These are phyloP conservation scores for Platorchestia sp. DNA, from an alignment of 1,140 invertebrate genomes.

Conservation along the genomic window DNA sequence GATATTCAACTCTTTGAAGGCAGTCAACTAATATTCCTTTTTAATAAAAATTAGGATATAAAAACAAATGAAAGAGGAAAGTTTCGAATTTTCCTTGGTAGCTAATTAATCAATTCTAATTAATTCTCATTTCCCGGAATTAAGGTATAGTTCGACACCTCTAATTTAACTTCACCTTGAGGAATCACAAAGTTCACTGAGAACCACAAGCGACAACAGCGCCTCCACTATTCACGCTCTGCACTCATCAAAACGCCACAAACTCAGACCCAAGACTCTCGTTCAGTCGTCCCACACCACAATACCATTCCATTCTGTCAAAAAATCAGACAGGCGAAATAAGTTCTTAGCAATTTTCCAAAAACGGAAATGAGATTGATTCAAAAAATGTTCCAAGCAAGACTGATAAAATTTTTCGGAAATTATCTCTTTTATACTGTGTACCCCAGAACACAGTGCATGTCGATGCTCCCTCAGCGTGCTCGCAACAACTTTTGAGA, in stretches of 20 bases:
- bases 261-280: background rate
- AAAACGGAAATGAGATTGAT: background rate
- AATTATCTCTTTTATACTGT: background rate
- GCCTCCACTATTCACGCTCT: background rate
- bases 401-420: background rate
- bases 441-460: background rate
- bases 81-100: background rate
- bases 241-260: background rate
- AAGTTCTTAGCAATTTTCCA: background rate
- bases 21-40: background rate
- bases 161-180: too few relatives aligned
- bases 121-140: background rate
- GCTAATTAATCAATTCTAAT: background rate
- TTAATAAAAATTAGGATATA: background rate
- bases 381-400: background rate
- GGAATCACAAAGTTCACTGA: too few relatives aligned
- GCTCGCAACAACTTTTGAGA: background rate
- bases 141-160: too few relatives aligned
- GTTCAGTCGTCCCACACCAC: background rate
- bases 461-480: slow-evolving; percentile 34
- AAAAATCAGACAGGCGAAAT: background rate
- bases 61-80: background rate
- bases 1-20: background rate
- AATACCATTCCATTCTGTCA: background rate
- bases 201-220: too few relatives aligned